Conservation (phyloP, 2,888 invertebrate genomes). For the Bombylius major region DNA sequence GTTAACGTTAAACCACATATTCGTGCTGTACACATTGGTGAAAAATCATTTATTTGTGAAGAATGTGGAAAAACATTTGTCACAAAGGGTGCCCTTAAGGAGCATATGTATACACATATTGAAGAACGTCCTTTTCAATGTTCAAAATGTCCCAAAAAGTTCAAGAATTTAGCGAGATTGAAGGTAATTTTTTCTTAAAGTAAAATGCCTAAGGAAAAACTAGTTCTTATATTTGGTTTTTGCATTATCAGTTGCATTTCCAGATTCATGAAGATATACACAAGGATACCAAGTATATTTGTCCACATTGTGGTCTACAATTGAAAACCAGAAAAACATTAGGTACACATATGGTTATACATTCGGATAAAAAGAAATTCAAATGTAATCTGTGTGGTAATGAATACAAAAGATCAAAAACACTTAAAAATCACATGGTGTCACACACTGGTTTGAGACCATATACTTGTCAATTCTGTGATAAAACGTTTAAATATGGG, state of each 20-base stretch:
- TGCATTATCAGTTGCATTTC: too few species aligned
- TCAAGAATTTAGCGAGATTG: constrained; percentile 30
- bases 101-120: constrained; percentile 40
- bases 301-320: constrained; percentile 33
- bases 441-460: constrained; percentile 33
- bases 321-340: constrained; percentile 38
- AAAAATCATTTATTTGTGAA: constrained; percentile 38
- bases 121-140: constrained; percentile 38
- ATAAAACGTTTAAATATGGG: constrained; percentile 33
- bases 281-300: constrained; percentile 33
- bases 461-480: constrained; percentile 34
- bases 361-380: constrained; percentile 29
- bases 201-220: not conserved
- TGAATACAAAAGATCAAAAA: constrained; percentile 34
- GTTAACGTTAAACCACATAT: constrained; percentile 11
- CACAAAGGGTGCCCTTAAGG: constrained; percentile 38
- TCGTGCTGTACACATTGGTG: constrained; percentile 26
- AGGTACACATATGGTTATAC: constrained; percentile 36
- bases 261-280: constrained; percentile 38
- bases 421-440: constrained; percentile 33
- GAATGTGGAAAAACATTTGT: constrained; percentile 38
- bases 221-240: not conserved
- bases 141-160: constrained; percentile 29
- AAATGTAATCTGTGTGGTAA: constrained; percentile 32
- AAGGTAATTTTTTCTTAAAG: constrained; percentile 14